Conservation (phyloP, 2,797 vertebrate species). For the Monodelphis domestica region DNA sequence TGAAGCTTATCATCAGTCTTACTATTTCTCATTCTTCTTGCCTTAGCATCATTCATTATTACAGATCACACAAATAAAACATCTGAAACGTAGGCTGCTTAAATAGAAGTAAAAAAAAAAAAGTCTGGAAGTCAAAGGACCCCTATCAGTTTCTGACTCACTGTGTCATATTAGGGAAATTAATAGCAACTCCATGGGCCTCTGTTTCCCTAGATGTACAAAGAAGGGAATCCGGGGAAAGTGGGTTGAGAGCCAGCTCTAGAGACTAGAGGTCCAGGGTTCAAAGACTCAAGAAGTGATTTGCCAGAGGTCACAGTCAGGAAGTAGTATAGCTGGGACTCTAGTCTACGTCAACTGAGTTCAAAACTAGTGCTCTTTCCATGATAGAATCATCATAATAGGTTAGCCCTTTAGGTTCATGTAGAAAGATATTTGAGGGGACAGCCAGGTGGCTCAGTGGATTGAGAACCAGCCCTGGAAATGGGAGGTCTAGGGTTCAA, state of each 20-base stretch:
- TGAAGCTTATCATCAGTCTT: neutral
- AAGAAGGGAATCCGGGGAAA: no score
- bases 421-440: no score
- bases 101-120: no score
- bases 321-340: slow-evolving; percentile 20
- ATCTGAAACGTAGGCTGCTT: neutral
- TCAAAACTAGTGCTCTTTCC: no score
- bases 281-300: slow-evolving; percentile 30
- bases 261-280: slow-evolving; percentile 39
- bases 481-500: no score
- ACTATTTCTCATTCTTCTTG: neutral
- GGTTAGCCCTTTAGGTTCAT: no score
- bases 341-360: slow-evolving; percentile 22
- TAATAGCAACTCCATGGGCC: neutral
- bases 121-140: neutral
- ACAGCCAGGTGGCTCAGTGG: no score
- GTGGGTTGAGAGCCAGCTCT: slow-evolving; percentile 32
- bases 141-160: neutral
- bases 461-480: no score
- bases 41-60: neutral
- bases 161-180: neutral
- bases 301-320: slow-evolving; percentile 9
- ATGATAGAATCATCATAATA: no score
- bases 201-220: slow-evolving; percentile 46
- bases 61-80: neutral